Evolutionary conservation across 2,888 invertebrate species (phyloP), one percentile per base, ranked within the genome.

Genomic region (Cancer borealis): DNA sequence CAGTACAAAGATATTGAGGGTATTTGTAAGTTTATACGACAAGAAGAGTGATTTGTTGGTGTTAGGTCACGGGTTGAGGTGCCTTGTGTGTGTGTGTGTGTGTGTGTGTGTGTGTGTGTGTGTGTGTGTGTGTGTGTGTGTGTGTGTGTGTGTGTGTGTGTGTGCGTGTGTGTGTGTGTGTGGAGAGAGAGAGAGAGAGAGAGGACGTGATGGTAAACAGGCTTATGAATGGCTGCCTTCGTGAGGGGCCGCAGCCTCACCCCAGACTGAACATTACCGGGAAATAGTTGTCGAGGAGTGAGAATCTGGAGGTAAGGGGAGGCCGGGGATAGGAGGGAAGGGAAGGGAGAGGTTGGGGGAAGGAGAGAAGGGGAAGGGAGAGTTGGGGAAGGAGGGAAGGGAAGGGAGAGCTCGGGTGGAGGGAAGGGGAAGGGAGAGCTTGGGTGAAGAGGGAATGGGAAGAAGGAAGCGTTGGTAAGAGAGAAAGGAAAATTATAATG

Each of bases 91-190:
- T 47, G 49, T 47, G 79, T 30, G 79, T 79, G 79, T 79, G 79
- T 26, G 30, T 79, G 79, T 12, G 30, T 21, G 73, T n/a, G 79
- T 79, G 79, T 79, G 79, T 26, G 30, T 79, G 79, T 17, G 30
- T 21, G 79, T 54, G 88, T 88, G 49, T 54, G 90, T 49, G 49
- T 49, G 79, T 30, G 79, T 79, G 79, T 79, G 79, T 26, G 30
- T 79, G 79, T 17, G 30, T 21, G 79, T n/a, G 17, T 89, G 21
- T 3, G 26, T 21, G n/a, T 10, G 88, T 45, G 47, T n/a, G 89
- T 47, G 47, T n/a, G 26, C 30, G 79, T 26, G 79, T 79, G 79
- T 5, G 30, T 79, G 30, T 4, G 30, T 21, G 30, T 8, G 30
- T 30, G 3, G 79, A n/a, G n/a, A n/a, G n/a, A n/a, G n/a, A n/a